Evolutionary conservation across 2,113 vertebrate genomes (phyloP).

Genomic region (Tupaia tana): DNA sequence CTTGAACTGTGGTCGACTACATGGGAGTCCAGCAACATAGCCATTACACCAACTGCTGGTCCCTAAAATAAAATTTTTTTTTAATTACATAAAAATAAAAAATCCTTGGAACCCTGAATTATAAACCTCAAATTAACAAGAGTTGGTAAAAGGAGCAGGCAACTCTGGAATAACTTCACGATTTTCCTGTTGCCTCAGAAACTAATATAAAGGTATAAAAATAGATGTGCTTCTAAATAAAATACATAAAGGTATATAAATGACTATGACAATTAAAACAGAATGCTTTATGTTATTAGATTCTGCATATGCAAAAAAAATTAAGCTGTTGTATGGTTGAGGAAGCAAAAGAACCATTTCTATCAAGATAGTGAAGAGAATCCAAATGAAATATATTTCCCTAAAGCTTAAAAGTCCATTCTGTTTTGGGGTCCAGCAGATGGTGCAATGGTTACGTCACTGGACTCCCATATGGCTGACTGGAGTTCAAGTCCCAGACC

Average conservation of each 20-base stretch:
- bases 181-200: not conserved
- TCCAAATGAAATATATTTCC: conserved; percentile 33
- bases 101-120: conserved; percentile 37
- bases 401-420: conserved; percentile 11
- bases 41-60: too few relatives aligned
- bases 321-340: not conserved
- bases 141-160: conserved; percentile 28
- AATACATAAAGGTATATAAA: not conserved
- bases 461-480: too few relatives aligned
- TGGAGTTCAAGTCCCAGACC: too few relatives aligned
- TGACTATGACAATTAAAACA: conserved; percentile 13
- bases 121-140: conserved; percentile 61
- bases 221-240: not conserved
- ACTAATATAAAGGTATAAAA: not conserved
- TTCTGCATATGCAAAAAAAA: not conserved
- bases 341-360: not conserved
- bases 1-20: too few relatives aligned
- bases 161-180: not conserved
- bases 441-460: too few relatives aligned
- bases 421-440: not conserved
- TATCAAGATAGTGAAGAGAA: conserved; percentile 10
- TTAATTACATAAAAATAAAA: conserved; percentile 10
- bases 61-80: too few relatives aligned
- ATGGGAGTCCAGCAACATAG: too few relatives aligned
- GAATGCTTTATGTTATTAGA: conserved; percentile 9